Evolutionary conservation across 1,140 invertebrate genomes (phyloP), one percentile per base, ranked within the genome.

Genomic region (Zaprionus inermis): DNA sequence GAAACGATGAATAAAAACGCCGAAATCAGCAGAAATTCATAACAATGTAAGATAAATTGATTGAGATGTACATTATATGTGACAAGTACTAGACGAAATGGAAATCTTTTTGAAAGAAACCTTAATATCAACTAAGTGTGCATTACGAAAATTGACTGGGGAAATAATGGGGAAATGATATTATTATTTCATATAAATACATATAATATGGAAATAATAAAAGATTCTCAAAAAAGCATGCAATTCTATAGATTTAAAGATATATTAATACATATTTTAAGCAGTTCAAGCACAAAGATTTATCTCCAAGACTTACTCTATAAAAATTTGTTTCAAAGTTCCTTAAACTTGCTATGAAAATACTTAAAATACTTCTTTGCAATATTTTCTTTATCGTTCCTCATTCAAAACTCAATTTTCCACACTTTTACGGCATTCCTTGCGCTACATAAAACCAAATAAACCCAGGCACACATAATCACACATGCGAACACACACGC

Each of bases 1-100:
- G 16, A 81, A 70, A 44, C 11, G 18, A 58, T 76, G 22, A 81
- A 71, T 51, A 32, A 41, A 75, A 71, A 64, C 28, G 63, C 68
- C 16, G 36, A 61, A 72, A 55, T 38, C 55, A 57, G 41, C 49
- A 49, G 44, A 79, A 58, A 63, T 36, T 49, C 36, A 51, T 49
- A 63, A 56, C 36, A 71, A 61, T 59, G 18, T 38, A 66, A 22
- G 28, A 28, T 18, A 38, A 56, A 56, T 28, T 30, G 18, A 56
- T 44, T 18, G 18, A 44, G 36, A 28, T 49, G 16, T 51, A 44
- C 14, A 51, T 51, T 20, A 2, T 36, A 52, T 52, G 32, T 18
- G 24, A 30, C 32, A 36, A 54, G 20, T 24, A 52, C 49, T 30
- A 14, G 51, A 54, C 12, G 51, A 12, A 56, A 32, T 32, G n/a